Percentiles rank a stretch among this genome's conserved stretches.
These are phyloP conservation scores for Poeciliopsis turrubarensis DNA, from an alignment of 2,113 vertebrate species.

Conservation along the genomic window DNA sequence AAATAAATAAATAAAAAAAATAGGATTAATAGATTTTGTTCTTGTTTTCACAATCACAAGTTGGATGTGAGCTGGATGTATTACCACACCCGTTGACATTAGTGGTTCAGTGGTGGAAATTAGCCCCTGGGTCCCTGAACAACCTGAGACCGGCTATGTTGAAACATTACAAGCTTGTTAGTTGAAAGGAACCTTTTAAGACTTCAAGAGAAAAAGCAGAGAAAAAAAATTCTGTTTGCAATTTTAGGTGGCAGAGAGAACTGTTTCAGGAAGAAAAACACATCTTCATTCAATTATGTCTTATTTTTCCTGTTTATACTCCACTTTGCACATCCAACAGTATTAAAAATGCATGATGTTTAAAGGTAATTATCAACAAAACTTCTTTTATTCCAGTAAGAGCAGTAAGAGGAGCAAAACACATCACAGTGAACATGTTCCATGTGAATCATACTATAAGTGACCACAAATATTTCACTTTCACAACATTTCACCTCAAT, in stretches of 20 bases:
- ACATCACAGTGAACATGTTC: slow-evolving; percentile 51
- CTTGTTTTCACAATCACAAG: too few relatives aligned
- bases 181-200: too few relatives aligned
- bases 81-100: too few relatives aligned
- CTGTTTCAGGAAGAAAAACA: slow-evolving; percentile 17
- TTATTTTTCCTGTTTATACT: slow-evolving; percentile 17
- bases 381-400: slow-evolving; percentile 33
- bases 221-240: too few relatives aligned
- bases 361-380: slow-evolving; percentile 38
- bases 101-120: not conserved
- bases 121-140: not conserved
- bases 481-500: slow-evolving; percentile 71
- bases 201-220: not conserved
- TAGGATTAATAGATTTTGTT: too few relatives aligned
- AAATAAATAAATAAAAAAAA: too few relatives aligned
- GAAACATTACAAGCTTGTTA: not conserved
- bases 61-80: too few relatives aligned
- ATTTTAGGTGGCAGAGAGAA: slow-evolving; percentile 9
- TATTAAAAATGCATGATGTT: slow-evolving; percentile 25
- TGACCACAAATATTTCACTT: slow-evolving; percentile 76
- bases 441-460: slow-evolving; percentile 70
- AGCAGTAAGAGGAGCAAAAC: slow-evolving; percentile 47
- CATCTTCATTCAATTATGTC: slow-evolving; percentile 17
- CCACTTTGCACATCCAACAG: slow-evolving; percentile 21
- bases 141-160: not conserved